Conservation (phyloP, 2,113 vertebrate genomes). For the Empidonax alnorum region DNA sequence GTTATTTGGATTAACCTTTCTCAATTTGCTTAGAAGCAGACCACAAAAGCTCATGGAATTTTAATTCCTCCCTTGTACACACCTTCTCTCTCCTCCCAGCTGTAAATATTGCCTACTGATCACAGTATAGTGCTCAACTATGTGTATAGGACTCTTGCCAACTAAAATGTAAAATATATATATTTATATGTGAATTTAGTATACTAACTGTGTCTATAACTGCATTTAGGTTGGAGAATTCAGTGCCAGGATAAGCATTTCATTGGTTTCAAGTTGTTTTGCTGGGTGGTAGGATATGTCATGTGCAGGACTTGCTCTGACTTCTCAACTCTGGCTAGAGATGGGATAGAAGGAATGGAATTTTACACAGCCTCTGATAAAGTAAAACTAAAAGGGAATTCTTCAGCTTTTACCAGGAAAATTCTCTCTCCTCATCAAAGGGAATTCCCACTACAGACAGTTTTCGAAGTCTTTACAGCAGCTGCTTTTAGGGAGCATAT, state of each 20-base stretch:
- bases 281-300: neutral
- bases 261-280: neutral
- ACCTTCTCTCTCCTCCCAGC: neutral
- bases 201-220: neutral
- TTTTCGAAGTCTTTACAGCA: neutral
- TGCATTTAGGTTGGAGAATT: neutral
- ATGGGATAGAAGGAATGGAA: neutral
- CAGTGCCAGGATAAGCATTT: neutral
- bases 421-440: neutral
- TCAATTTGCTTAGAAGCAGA: neutral
- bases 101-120: neutral
- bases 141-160: neutral
- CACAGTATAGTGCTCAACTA: neutral
- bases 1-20: neutral
- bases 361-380: neutral
- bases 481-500: neutral
- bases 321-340: neutral
- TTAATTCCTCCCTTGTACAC: rapidly evolving
- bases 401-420: neutral
- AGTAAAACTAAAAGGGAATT: neutral
- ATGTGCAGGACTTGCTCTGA: neutral
- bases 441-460: neutral
- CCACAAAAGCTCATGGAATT: neutral
- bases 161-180: neutral
- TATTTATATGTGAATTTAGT: neutral